Base-by-base conservation (phyloP, 2,888 invertebrate species). In the Portevinia maculata region DNA sequence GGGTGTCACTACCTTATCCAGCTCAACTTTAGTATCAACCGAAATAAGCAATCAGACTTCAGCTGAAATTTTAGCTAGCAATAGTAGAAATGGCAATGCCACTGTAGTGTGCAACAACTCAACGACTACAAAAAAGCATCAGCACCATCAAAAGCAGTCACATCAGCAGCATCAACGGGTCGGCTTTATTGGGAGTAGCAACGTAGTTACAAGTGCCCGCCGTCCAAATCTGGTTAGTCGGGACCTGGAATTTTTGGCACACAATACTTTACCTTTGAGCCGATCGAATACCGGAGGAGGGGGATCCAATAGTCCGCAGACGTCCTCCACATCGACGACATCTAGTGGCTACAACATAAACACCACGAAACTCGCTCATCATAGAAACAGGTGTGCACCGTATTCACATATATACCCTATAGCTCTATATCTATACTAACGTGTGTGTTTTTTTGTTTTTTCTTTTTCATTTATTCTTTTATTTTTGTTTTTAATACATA, bases 81-180 rank as follows among this genome's bases (percentile, higher is more conserved):
- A 67, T 28, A 62, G 19, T 46, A 55, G 62, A 46, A 67, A 69
- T 62, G 79, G 67, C 13, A 79, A 67, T 69, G 59, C 67, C 11
- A 57, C 74, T 55, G 53, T 73, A 73, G 69, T 62, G 30, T 71
- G 55, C 34, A 52, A 17, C 32, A 48, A 30, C 2, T 37, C 30
- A 17, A 13, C 53, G 15, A 6, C 46, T 46, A 28, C 60, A 73
- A 15, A 46, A 69, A 6, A 62, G 75, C 67, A 52, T 11, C 86
- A 73, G 83, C 74, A 84, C 86, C 64, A 57, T 7, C 86, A 73
- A 79, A 70, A 83, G 86, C 85, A 85, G 71, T 74, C 70, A 37
- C 73, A 59, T n/a, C 55, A 65, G 3, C 46, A 59, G 11, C 71
- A 65, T 5, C 46, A 59, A 13, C 71, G 74, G 15, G 55, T 65